Percentiles rank a stretch among this genome's conserved stretches.
Conservation (phyloP, 2,888 invertebrate species). For the Chalcosyrphus nemorum region DNA sequence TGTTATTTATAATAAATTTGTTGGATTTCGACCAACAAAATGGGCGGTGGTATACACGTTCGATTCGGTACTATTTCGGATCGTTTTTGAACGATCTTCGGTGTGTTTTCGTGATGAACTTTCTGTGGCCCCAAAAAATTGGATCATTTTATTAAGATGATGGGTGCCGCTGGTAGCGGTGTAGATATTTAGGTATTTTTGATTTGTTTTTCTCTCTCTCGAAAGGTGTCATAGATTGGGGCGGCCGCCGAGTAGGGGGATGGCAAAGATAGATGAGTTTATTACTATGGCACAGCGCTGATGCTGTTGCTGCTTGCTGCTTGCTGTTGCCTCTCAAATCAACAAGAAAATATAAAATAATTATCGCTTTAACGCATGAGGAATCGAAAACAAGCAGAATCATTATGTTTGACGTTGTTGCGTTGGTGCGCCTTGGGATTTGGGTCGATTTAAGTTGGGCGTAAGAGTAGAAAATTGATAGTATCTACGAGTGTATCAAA, state of each 20-base stretch:
- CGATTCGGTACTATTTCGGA: conserved; percentile 33
- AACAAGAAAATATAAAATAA: conserved; percentile 17
- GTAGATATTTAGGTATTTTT: conserved; percentile 24
- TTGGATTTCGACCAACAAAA: conserved; percentile 72
- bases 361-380: conserved; percentile 24
- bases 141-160: conserved; percentile 49
- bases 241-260: too few species aligned
- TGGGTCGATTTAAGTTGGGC: background rate
- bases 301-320: background rate
- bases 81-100: conserved; percentile 26
- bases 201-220: conserved; percentile 28
- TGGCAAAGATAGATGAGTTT: conserved; percentile 34
- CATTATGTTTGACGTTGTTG: background rate
- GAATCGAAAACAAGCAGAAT: conserved; percentile 16
- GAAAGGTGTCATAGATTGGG: conserved; percentile 8
- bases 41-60: conserved; percentile 22
- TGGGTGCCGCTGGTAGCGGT: background rate
- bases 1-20: conserved; percentile 73
- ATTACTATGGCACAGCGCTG: conserved; percentile 22
- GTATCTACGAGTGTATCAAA: background rate
- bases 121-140: conserved; percentile 38
- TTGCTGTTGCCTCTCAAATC: too few species aligned
- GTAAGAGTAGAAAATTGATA: background rate
- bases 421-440: background rate
- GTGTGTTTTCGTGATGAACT: conserved; percentile 49